These are phyloP conservation scores for Rhinolophus ferrumequinum DNA, from an alignment of 2,113 vertebrate genomes.

Conservation along the genomic window DNA sequence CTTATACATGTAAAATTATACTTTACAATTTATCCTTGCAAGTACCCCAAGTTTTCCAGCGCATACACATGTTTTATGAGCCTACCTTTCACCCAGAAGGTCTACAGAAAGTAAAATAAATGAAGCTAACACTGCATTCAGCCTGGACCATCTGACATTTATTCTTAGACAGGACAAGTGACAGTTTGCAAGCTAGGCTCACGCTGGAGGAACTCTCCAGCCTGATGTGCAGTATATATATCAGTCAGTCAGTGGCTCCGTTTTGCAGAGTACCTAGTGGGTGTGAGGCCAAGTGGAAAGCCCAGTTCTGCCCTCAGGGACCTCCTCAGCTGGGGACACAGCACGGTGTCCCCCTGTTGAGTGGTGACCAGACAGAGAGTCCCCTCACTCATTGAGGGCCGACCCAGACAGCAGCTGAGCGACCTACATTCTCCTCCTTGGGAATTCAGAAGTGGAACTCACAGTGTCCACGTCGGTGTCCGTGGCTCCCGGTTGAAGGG, in stretches of 20 bases:
- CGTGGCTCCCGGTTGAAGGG: neutral
- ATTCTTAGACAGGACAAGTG: constrained; percentile 43
- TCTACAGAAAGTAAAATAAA: constrained; percentile 72
- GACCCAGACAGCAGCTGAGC: neutral
- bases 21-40: constrained; percentile 51
- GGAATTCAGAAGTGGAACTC: neutral
- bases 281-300: neutral
- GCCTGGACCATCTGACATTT: constrained; percentile 45
- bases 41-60: constrained; percentile 55
- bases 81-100: constrained; percentile 67
- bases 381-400: neutral
- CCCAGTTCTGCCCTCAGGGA: neutral
- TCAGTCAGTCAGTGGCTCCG: neutral
- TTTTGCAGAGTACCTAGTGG: neutral
- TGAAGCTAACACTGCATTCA: constrained; percentile 50
- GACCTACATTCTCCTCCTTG: neutral
- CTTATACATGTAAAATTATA: neutral
- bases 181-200: constrained; percentile 35
- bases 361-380: neutral
- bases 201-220: neutral
- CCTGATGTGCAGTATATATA: neutral
- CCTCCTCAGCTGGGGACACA: neutral
- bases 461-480: neutral
- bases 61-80: constrained; percentile 63
- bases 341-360: neutral